These are phyloP conservation scores for Drosophila takahashii DNA, from an alignment of 1,140 invertebrate species.

Conservation along the genomic window DNA sequence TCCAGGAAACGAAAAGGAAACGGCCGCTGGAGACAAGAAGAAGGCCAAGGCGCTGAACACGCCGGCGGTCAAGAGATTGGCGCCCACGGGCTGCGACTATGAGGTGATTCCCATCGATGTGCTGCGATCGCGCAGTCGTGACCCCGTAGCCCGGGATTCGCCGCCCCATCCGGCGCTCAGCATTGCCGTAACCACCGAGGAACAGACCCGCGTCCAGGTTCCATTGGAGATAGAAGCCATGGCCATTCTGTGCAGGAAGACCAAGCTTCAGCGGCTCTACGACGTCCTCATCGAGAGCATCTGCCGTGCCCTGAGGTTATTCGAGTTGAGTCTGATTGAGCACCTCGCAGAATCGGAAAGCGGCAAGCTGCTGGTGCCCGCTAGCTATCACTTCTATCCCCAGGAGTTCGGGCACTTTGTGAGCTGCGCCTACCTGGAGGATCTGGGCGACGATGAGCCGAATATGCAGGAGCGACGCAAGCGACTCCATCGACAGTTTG, in stretches of 20 bases:
- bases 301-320: constrained; percentile 88
- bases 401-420: constrained; percentile 90
- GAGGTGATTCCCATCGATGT: constrained; percentile 74
- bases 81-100: constrained; percentile 69
- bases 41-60: constrained; percentile 17
- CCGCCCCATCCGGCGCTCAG: constrained; percentile 56
- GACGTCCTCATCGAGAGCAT: constrained; percentile 90
- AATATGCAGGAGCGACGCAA: constrained; percentile 87
- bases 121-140: constrained; percentile 65
- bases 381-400: constrained; percentile 84
- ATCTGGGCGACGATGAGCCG: constrained; percentile 86
- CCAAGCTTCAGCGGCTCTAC: constrained; percentile 88
- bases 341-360: constrained; percentile 53
- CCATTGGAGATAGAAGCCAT: constrained; percentile 89
- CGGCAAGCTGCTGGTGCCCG: constrained; percentile 57
- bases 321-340: constrained; percentile 87
- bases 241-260: constrained; percentile 88
- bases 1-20: constrained; percentile 29
- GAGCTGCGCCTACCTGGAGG: constrained; percentile 89
- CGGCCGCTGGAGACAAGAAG: constrained; percentile 44
- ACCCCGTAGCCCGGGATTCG: constrained; percentile 41
- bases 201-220: constrained; percentile 85
- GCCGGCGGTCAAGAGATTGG: constrained; percentile 39
- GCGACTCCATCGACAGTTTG: constrained; percentile 89
- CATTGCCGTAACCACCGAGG: constrained; percentile 66